Evolutionary conservation across 1,140 invertebrate genomes (phyloP).

Genomic region (Euborellia annulipes): DNA sequence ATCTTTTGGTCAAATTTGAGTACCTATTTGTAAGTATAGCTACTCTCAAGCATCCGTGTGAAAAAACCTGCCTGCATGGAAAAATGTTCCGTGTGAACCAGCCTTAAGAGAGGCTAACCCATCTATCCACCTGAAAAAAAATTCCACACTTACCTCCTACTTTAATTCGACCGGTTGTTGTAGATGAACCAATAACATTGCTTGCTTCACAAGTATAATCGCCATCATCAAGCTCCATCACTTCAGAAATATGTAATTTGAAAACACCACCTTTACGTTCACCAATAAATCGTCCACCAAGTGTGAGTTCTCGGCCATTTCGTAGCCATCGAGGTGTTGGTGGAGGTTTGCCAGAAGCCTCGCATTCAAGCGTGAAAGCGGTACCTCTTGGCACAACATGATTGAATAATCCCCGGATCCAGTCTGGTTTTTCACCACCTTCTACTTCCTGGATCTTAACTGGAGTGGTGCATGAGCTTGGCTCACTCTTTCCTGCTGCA

Average conservation of each 20-base stretch:
- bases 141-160: constrained; percentile 57
- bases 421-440: constrained; percentile 85
- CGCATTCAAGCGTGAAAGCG: constrained; percentile 66
- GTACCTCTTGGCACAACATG: constrained; percentile 72
- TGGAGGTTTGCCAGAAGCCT: constrained; percentile 78
- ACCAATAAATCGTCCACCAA: constrained; percentile 47
- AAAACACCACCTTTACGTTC: constrained; percentile 67
- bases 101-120: too few relatives aligned
- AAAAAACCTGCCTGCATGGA: too few relatives aligned
- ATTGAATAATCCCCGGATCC: constrained; percentile 64
- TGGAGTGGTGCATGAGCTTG: constrained; percentile 69
- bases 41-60: neutral
- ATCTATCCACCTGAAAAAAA: neutral
- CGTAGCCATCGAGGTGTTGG: constrained; percentile 83
- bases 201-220: constrained; percentile 92
- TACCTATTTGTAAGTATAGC: too few relatives aligned
- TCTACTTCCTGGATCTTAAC: constrained; percentile 76
- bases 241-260: constrained; percentile 74
- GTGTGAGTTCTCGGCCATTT: constrained; percentile 75
- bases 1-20: too few relatives aligned
- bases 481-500: constrained; percentile 68
- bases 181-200: constrained; percentile 80
- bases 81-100: too few relatives aligned
- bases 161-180: constrained; percentile 69
- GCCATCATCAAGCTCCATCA: constrained; percentile 83